Evolutionary conservation across 2,888 invertebrate genomes (phyloP).

Genomic region (Philaethria dido): DNA sequence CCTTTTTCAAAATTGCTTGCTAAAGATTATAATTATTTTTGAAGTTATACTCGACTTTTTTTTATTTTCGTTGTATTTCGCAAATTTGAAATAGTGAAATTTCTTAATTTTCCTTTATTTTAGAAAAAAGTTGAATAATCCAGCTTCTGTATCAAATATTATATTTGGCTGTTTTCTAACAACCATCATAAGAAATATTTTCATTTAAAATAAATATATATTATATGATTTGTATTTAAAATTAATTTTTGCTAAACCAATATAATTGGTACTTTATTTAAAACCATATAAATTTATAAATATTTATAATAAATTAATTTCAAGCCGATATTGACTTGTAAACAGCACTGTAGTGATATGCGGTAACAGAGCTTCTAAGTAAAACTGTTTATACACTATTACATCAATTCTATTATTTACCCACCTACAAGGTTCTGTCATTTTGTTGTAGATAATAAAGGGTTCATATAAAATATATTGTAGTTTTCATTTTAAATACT

Average conservation of each 20-base stretch:
- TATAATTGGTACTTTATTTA: background rate
- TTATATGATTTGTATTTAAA: background rate
- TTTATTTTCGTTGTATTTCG: no score
- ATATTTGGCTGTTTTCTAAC: no score
- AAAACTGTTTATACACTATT: constrained; percentile 79
- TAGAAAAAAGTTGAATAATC: no score
- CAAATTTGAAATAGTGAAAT: no score
- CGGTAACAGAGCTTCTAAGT: constrained; percentile 80
- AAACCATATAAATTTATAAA: background rate
- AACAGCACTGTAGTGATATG: constrained; percentile 81
- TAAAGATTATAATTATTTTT: no score
- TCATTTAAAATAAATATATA: no score
- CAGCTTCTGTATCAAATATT: no score
- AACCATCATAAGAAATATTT: no score
- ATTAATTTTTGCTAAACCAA: background rate
- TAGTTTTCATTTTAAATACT: constrained; percentile 9
- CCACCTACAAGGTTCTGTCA: constrained; percentile 59
- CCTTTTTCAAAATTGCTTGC: no score
- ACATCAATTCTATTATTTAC: constrained; percentile 66
- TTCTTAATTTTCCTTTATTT: no score
- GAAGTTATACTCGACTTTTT: no score
- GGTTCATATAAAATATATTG: constrained; percentile 63
- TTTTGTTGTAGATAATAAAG: constrained; percentile 82
- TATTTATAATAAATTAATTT: constrained; percentile 43
- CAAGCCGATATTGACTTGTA: constrained; percentile 75